Conservation (phyloP, 2,888 invertebrate species). For the Brachypterus glaber region DNA sequence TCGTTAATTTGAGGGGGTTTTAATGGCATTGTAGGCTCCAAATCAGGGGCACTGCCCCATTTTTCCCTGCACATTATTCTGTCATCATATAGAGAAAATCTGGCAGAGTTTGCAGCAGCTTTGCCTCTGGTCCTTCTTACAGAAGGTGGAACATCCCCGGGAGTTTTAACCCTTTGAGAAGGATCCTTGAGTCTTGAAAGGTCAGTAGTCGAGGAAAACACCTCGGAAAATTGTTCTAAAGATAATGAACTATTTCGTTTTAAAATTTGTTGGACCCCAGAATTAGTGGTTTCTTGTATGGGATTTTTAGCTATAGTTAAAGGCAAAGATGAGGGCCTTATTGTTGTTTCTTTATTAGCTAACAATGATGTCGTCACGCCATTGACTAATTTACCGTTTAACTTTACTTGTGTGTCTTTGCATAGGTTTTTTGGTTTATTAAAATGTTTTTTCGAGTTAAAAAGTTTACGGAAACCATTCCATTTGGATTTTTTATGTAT, state of each 20-base stretch:
- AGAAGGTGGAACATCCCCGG: constrained; percentile 72
- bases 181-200: constrained; percentile 61
- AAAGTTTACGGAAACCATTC: constrained; percentile 44
- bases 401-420: constrained; percentile 49
- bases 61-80: constrained; percentile 64
- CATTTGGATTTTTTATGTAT: constrained; percentile 38
- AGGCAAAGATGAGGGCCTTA: constrained; percentile 42
- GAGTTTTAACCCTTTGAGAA: constrained; percentile 69
- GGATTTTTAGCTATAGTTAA: constrained; percentile 33
- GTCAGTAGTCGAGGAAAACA: constrained; percentile 61
- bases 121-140: constrained; percentile 59
- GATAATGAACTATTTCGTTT: constrained; percentile 37
- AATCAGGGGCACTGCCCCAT: constrained; percentile 40
- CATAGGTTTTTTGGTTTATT: constrained; percentile 27
- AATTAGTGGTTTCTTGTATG: constrained; percentile 24
- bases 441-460: constrained; percentile 31
- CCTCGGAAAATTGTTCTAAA: constrained; percentile 65
- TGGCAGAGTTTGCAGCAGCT: constrained; percentile 50
- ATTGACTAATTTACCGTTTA: constrained; percentile 45
- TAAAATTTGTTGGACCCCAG: constrained; percentile 37
- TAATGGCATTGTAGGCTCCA: constrained; percentile 31
- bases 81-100: constrained; percentile 81
- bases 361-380: constrained; percentile 44
- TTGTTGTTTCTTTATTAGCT: constrained; percentile 22
- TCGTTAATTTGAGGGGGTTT: constrained; percentile 25